Evolutionary conservation across 2,113 vertebrate genomes (phyloP), one percentile per base, ranked within the genome.

Genomic region (Falco punctatus): DNA sequence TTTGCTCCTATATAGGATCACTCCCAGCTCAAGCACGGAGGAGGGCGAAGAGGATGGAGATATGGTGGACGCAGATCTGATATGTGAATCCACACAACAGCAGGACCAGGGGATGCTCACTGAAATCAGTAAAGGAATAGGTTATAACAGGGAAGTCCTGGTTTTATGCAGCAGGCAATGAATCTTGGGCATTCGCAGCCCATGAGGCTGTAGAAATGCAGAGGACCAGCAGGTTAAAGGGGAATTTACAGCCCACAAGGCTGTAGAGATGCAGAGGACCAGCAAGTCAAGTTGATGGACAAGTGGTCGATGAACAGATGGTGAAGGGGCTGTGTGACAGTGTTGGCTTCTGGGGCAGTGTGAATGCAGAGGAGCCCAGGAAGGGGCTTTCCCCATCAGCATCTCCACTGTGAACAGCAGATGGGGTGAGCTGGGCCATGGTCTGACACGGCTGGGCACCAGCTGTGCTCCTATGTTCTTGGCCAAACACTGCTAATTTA

Each of bases 261-360:
- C 4, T 13, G 51, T 9, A 15, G 11, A 72, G 70, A 32, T 54
- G 51, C 28, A 33, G 52, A 74, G 38, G 52, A 44, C 35, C 48
- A 55, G 49, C 27, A 55, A 59, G 57, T 23, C 23, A 55, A 40
- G 65, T 4, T 38, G 30, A 28, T 11, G 49, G 27, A 28, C 27
- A n/a, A 28, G 27, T 27, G 33, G 33, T 23, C 75, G 33, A 8
- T 19, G 33, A 33, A 19, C 8, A 28, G 72, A 42, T 4, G 13
- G 33, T 2, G 1, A 33, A 71, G 58, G 48, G 57, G 10, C 0
- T 0, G 8, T 3, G 83, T 5, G 59, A 11, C 12, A 15, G 10
- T 42, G 15, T 23, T 15, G n/a, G 59, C 51, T 74, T 22, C 33
- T 28, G 59, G 40, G 28, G 28, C 4, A 6, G 10, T 7, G 12